A percentile compares a stretch with the other conserved stretches of the same genome.
phyloP scores from a whole-genome alignment of 2,888 invertebrate genomes.

The Polia nebulosa region DNA sequence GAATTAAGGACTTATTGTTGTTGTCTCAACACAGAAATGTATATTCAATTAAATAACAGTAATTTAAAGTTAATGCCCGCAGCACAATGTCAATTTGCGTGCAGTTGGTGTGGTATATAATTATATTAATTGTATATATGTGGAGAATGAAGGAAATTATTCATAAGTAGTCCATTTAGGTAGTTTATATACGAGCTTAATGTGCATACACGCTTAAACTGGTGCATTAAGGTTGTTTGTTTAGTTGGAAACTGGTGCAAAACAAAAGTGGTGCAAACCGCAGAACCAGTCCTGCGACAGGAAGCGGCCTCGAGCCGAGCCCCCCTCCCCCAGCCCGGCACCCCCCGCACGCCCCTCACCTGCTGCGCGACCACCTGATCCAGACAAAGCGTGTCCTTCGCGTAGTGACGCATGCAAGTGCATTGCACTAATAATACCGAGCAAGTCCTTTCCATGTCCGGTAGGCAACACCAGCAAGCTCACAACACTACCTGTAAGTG shows the following conservation, averaged over 20 bases:
- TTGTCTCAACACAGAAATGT: constrained; percentile 16
- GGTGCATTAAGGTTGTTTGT: constrained; percentile 78
- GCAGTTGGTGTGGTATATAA: constrained; percentile 22
- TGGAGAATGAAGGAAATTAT: constrained; percentile 50
- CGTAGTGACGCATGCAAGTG: constrained; percentile 88
- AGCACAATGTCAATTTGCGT: constrained; percentile 22
- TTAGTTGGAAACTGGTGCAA: constrained; percentile 88
- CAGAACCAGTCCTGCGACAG: constrained; percentile 89
- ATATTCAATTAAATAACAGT: constrained; percentile 35
- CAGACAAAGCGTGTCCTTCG: constrained; percentile 90
- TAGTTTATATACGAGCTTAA: constrained; percentile 53
- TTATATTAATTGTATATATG: constrained; percentile 36
- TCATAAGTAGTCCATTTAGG: constrained; percentile 46
- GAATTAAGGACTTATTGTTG: neutral
- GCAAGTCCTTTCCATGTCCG: constrained; percentile 85
- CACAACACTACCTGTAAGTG: constrained; percentile 52
- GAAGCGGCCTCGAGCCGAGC: constrained; percentile 86
- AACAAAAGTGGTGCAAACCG: constrained; percentile 87
- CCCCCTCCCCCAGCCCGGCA: constrained; percentile 60
- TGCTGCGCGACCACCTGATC: constrained; percentile 84
- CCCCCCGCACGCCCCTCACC: constrained; percentile 65
- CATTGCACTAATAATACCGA: constrained; percentile 86
- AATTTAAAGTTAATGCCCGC: constrained; percentile 23
- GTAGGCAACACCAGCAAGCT: constrained; percentile 78
- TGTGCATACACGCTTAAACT: constrained; percentile 58